Evolutionary conservation across 2,797 vertebrate species (phyloP).

Genomic region (Cynodonichthys magdalenae): DNA sequence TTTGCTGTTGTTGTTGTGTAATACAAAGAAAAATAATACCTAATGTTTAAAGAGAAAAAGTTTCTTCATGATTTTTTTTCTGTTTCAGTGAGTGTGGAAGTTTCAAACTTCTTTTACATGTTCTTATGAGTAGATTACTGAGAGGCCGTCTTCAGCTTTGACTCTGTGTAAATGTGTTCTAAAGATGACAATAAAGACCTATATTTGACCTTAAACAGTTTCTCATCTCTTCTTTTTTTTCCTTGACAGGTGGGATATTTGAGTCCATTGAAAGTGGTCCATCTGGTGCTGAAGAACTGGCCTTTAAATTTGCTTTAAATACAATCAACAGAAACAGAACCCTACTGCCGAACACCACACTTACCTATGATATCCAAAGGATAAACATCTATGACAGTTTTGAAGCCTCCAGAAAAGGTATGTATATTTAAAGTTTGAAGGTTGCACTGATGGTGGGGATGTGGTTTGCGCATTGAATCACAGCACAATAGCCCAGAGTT

Average conservation of each 20-base stretch:
- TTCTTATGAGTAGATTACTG: neutral
- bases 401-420: constrained; percentile 99
- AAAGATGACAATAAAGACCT: neutral
- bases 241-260: constrained; percentile 92
- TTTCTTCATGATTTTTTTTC: neutral
- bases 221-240: constrained; percentile 16
- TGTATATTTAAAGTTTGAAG: constrained; percentile 13
- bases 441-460: constrained; percentile 50
- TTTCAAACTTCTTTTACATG: neutral
- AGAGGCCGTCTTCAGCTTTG: neutral
- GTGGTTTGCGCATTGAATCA: constrained; percentile 67
- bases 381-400: constrained; percentile 99
- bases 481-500: neutral
- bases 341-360: constrained; percentile 96
- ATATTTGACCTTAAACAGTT: neutral
- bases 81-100: neutral
- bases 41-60: neutral
- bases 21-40: neutral
- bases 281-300: constrained; percentile 96
- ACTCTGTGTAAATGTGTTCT: neutral
- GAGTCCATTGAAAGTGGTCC: constrained; percentile 97
- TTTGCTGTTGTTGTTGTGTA: too few relatives aligned
- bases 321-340: constrained; percentile 99
- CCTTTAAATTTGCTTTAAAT: constrained; percentile 99
- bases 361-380: constrained; percentile 98